These are phyloP conservation scores for Andrena minutula DNA, from an alignment of 2,888 invertebrate genomes.

Conservation along the genomic window DNA sequence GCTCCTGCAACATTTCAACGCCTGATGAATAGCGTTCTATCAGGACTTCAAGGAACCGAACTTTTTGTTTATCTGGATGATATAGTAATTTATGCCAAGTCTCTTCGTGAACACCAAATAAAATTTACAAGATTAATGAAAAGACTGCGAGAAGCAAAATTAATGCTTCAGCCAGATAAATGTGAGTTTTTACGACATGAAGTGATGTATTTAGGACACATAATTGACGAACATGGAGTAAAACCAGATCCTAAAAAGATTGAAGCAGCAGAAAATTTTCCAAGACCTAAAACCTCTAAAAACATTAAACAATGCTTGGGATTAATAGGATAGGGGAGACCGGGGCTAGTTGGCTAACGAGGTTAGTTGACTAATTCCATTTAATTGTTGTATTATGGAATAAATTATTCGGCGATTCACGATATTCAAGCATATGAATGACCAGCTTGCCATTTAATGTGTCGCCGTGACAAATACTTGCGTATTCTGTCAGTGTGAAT, in stretches of 20 bases:
- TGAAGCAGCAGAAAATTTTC: no score
- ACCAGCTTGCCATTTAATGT: no score
- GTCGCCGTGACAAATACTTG: no score
- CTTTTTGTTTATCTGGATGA: background rate
- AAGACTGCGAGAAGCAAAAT: background rate
- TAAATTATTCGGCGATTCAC: no score
- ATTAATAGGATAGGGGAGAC: no score
- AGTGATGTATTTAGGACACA: background rate
- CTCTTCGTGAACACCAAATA: background rate
- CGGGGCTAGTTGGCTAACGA: no score
- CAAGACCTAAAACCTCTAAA: no score
- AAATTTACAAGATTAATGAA: background rate
- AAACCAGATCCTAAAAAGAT: background rate
- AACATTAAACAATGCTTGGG: no score
- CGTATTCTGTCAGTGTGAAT: no score
- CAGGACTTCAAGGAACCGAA: background rate
- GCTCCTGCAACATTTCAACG: background rate
- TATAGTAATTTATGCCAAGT: background rate
- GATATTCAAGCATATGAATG: no score
- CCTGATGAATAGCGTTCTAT: background rate
- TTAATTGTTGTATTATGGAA: no score
- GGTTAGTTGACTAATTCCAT: no score
- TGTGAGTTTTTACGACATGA: background rate
- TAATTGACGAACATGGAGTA: background rate
- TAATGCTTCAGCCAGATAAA: background rate